Evolutionary conservation across 2,113 vertebrate genomes (phyloP), one percentile per base, ranked within the genome.

Genomic region (Promerops cafer): DNA sequence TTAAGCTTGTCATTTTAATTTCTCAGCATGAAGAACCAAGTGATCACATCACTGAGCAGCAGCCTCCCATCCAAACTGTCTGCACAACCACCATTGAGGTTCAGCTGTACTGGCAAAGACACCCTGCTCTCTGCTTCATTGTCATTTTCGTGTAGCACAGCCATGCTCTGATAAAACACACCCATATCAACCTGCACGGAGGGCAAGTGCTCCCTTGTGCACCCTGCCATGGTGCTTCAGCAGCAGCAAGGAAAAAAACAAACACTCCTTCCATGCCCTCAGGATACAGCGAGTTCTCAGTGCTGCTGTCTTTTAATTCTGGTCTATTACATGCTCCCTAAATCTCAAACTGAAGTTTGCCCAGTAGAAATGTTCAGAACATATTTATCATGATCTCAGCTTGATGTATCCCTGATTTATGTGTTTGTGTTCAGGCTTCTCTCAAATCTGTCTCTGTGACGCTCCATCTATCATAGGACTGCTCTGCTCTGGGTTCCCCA

Each of bases 371-470:
- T 94, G 89, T 84, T 96, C 82, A 15, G 91, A 89, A 96, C 83
- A 47, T 96, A 97, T 97, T 97, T 97, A 87, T 98, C 97, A 96
- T 87, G 64, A 94, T 95, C 96, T 94, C 80, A 88, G 81, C 74
- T 95, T 96, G 95, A 97, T 92, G 86, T 91, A 88, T 90, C 88
- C 78, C 87, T 97, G 96, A 97, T 97, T 97, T 97, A 97, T 97
- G 89, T 90, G 90, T 92, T 93, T 83, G 84, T 96, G 56, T 90
- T 96, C 89, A 83, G 83, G 61, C 66, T 96, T 97, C 71, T 95
- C 90, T 90, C 97, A 83, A 76, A 90, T 94, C 84, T 60, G 83
- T 94, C 92, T 97, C 63, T 95, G 39, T 70, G 88, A 93, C 64
- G 79, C 91, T 94, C 91, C 95, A 96, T 97, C 87, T 77, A 94